Conservation (phyloP, 1,140 invertebrate genomes). For the Sycobia sp. region DNA sequence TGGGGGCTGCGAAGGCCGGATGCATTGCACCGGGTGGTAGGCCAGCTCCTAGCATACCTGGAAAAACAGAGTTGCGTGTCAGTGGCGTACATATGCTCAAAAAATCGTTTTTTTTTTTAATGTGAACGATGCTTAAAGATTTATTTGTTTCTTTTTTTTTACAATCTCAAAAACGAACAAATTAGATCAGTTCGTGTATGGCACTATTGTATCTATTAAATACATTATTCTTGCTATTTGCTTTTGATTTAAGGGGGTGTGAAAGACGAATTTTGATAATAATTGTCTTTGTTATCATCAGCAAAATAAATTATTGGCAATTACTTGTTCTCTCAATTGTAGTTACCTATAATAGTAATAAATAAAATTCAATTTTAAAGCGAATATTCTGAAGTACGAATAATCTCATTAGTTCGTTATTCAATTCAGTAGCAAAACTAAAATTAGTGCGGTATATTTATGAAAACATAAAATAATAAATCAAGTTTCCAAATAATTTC, state of each 20-base stretch:
- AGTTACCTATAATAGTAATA: not conserved
- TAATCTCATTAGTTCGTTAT: too few species aligned
- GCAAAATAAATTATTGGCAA: too few species aligned
- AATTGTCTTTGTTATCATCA: too few species aligned
- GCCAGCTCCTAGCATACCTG: slow-evolving; percentile 70
- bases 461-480: too few species aligned
- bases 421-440: too few species aligned
- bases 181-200: not conserved
- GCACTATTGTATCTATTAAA: too few species aligned
- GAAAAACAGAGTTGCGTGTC: slow-evolving; percentile 43
- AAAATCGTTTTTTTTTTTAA: slow-evolving; percentile 3
- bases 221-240: not conserved
- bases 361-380: too few species aligned
- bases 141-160: slow-evolving; percentile 13
- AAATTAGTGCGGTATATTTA: too few species aligned
- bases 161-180: not conserved
- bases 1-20: slow-evolving; percentile 69
- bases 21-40: slow-evolving; percentile 71
- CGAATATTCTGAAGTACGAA: too few species aligned
- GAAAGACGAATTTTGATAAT: slow-evolving; percentile 3
- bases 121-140: too few species aligned
- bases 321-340: not conserved
- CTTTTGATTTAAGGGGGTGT: slow-evolving; percentile 21
- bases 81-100: too few species aligned
- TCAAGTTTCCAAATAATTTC: too few species aligned